Evolutionary conservation across 2,797 vertebrate genomes (phyloP).

Genomic region (Vespertilio murinus): DNA sequence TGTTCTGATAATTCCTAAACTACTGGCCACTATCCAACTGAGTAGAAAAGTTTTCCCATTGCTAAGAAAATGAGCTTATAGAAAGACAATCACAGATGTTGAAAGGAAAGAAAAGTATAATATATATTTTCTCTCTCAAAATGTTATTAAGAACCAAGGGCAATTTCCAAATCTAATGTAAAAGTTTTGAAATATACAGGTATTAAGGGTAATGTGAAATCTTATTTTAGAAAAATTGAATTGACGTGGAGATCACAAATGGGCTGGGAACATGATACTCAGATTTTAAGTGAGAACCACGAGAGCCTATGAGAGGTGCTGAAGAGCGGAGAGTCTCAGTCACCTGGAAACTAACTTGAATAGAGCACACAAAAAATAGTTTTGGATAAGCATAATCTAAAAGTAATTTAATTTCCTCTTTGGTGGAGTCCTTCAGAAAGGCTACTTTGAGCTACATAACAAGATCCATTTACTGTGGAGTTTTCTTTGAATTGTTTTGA

Average conservation of each 20-base stretch:
- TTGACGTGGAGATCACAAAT: conserved; percentile 7
- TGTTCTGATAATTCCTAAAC: conserved; percentile 33
- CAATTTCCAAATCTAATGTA: conserved; percentile 37
- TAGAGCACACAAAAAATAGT: background rate
- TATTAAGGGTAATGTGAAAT: background rate
- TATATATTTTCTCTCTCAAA: background rate
- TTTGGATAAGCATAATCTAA: conserved; percentile 43
- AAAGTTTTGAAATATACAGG: conserved; percentile 7
- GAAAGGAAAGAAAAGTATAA: background rate
- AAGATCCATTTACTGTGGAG: background rate
- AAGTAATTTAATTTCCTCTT: conserved; percentile 2
- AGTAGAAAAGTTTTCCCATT: background rate
- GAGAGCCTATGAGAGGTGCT: background rate
- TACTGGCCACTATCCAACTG: background rate
- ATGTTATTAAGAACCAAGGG: background rate
- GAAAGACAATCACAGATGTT: conserved; percentile 39
- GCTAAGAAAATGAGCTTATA: conserved; percentile 41
- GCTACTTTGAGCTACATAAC: background rate
- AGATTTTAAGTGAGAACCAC: conserved; percentile 19
- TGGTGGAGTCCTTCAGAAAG: background rate
- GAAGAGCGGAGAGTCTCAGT: background rate
- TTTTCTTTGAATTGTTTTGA: background rate
- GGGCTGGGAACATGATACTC: background rate
- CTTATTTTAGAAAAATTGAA: conserved; percentile 40
- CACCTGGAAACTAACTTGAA: background rate